Base-by-base conservation (phyloP, 2,888 invertebrate genomes). In the Drosophila affinis region DNA sequence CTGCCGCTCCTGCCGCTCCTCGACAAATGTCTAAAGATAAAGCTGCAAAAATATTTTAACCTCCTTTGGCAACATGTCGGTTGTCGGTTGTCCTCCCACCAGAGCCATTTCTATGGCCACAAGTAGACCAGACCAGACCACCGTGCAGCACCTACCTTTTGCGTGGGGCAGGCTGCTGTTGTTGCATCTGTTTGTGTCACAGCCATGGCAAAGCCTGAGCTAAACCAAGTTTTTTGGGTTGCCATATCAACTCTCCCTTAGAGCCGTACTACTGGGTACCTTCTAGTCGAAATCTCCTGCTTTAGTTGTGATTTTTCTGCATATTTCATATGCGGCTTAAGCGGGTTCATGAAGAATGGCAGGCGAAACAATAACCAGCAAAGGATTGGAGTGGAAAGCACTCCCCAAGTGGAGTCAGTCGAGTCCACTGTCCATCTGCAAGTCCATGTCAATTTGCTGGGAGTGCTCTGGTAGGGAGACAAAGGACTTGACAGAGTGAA, bases 31-130 rank as follows among this genome's bases (percentile, higher is more conserved):
- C 88, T 76, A 75, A 84, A 84, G 87, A 88, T 88, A 87, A 85
- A 84, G 86, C 88, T 80, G 81, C 79, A 87, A 87, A 87, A 88
- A 87, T 88, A 88, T 87, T 88, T 87, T 80, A 87, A 76, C 79
- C 84, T 86, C 77, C 88, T 88, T 87, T 87, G 81, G 88, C 86
- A 88, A 76, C 75, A 81, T 81, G 85, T 77, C 81, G 75, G 21
- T 21, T 18, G 18, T 18, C 18, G 18, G 68, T 51, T 53, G 60
- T 21, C 18, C 21, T 46, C 45, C 9, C 17, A 63, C 55, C n/a
- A 60, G 39, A 39, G n/a, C 46, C 68, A 29, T 27, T 3, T 21
- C 21, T 45, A 29, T 21, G 52, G 27, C 44, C 61, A 51, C 67
- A 51, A 62, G 62, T 62, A 61, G 57, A 64, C 55, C 59, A 61